Evolutionary conservation across 2,888 invertebrate species (phyloP), one percentile per base, ranked within the genome.

Genomic region (Latheticus oryzae): DNA sequence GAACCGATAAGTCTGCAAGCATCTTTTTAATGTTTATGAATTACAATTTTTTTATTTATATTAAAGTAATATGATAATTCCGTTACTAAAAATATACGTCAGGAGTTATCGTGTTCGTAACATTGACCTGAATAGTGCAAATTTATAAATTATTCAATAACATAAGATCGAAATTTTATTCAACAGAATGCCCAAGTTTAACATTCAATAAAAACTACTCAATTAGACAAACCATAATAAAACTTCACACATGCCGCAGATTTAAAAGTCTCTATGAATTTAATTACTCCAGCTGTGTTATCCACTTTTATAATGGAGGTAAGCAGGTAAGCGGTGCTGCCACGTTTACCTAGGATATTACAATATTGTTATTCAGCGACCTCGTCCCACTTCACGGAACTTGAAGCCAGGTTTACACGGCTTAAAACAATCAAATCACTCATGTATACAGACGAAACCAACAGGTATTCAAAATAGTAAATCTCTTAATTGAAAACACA

Each of bases 381-480:
- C 77, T 78, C 77, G 78, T 77, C 77, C 78, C 75, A 78, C 77
- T 78, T 77, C 74, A 73, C 73, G 72, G 75, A 76, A 75, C 75
- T 72, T 70, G 68, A 70, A 73, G 73, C 70, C 73, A 57, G 67
- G 64, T 68, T 74, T 70, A 76, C 72, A 68, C 73, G 65, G 67
- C 68, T 59, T 54, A 50, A 62, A 69, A 67, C 58, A 54, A 56
- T 52, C 62, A 61, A 63, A 58, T 62, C 65, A 61, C 58, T 57
- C 61, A 61, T 62, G 61, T 61, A 61, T 32, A 52, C 33, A 42
- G 24, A 52, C 30, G 38, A 43, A 8, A 19, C 21, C n/a, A n/a
- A n/a, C n/a, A n/a, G n/a, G n/a, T n/a, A n/a, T n/a, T 24, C 1
- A 24, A n/a, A n/a, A n/a, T n/a, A n/a, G n/a, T n/a, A n/a, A n/a